A percentile compares a stretch with the other conserved stretches of the same genome.
These are phyloP conservation scores for Caenorhabditis virilis DNA, from an alignment of 2,888 invertebrate genomes.

Conservation along the genomic window DNA sequence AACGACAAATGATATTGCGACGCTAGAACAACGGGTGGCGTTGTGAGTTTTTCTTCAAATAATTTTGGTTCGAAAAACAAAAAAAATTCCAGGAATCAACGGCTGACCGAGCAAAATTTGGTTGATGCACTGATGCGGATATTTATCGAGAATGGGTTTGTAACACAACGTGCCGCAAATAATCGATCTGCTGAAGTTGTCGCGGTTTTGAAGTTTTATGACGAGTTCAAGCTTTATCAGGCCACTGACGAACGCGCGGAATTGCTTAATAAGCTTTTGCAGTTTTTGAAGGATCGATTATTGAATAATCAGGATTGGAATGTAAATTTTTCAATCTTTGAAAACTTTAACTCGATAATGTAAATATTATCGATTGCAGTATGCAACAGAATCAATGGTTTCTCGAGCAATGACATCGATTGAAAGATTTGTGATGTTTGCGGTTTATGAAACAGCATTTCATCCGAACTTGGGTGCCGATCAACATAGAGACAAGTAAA, in stretches of 20 bases:
- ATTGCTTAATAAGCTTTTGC: conserved; percentile 18
- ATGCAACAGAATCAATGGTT: conserved; percentile 37
- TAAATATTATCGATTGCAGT: conserved; percentile 8
- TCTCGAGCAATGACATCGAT: conserved; percentile 80
- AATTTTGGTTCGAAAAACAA: no score
- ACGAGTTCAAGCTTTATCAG: conserved; percentile 19
- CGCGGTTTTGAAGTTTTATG: conserved; percentile 27
- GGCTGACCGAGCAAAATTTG: conserved; percentile 20
- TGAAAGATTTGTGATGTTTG: conserved; percentile 86
- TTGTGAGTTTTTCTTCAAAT: conserved; percentile 14
- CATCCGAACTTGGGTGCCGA: conserved; percentile 97
- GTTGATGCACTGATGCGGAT: conserved; percentile 22
- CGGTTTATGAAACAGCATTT: conserved; percentile 86
- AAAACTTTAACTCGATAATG: background rate
- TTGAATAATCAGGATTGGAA: conserved; percentile 25
- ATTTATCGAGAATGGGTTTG: conserved; percentile 30
- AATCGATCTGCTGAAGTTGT: conserved; percentile 18
- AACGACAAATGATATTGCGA: conserved; percentile 21
- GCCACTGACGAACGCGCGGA: conserved; percentile 27
- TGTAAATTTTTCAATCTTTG: conserved; percentile 7
- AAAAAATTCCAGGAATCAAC: conserved; percentile 16
- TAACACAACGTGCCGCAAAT: background rate
- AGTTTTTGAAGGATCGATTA: conserved; percentile 11
- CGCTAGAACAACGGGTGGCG: conserved; percentile 16
- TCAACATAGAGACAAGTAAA: conserved; percentile 85